Conservation (phyloP, 2,888 invertebrate genomes). For the Nyleta sp. region DNA sequence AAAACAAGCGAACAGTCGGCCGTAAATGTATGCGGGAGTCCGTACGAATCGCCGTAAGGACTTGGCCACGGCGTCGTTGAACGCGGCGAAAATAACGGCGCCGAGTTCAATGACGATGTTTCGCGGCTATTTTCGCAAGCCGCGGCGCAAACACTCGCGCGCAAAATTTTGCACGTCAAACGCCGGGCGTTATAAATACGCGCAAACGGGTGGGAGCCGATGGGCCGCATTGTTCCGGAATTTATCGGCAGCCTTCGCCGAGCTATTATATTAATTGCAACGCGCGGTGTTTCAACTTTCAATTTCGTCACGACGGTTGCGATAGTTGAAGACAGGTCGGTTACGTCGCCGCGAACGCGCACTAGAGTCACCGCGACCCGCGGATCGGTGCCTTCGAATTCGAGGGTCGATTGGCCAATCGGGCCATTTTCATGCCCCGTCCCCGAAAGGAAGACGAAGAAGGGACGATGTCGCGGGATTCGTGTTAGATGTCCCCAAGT, state of each 20-base stretch:
- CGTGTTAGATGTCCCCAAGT: too few species aligned
- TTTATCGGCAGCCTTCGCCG: slow-evolving; percentile 47
- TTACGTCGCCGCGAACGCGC: too few species aligned
- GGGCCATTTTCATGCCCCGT: too few species aligned
- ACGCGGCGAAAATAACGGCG: slow-evolving; percentile 55
- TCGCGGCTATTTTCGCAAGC: slow-evolving; percentile 34
- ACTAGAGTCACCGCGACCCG: too few species aligned
- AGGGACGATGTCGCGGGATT: too few species aligned
- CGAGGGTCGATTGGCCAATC: too few species aligned
- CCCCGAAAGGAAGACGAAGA: too few species aligned
- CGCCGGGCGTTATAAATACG: background rate
- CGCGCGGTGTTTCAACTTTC: too few species aligned
- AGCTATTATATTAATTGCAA: slow-evolving; percentile 54
- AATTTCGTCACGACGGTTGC: too few species aligned
- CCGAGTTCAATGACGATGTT: slow-evolving; percentile 61
- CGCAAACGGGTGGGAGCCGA: background rate
- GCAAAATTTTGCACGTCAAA: slow-evolving; percentile 3
- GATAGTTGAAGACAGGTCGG: too few species aligned
- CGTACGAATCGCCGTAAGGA: slow-evolving; percentile 31
- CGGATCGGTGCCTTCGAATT: too few species aligned
- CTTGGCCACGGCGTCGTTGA: slow-evolving; percentile 48
- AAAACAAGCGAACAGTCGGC: too few species aligned
- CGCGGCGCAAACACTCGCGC: background rate
- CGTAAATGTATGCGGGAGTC: background rate
- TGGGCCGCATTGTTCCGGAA: slow-evolving; percentile 45